A percentile compares a stretch with the other conserved stretches of the same genome.
Evolutionary conservation across 1,140 invertebrate species (phyloP).

Genomic region (Lepidurus packardi): DNA sequence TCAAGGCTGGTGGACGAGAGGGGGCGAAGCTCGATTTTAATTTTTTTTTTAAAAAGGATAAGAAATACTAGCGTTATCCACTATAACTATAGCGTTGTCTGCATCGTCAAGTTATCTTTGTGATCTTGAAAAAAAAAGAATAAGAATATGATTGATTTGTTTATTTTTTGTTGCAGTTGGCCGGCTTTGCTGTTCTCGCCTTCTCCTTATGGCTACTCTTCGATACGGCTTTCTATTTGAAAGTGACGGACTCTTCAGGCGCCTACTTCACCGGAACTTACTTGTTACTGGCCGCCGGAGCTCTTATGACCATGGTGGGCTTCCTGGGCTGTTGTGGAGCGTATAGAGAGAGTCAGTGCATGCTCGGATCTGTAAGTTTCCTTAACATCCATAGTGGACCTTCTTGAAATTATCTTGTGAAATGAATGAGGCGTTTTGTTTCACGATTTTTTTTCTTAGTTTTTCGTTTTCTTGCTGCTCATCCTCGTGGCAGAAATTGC

Average conservation of each 20-base stretch:
- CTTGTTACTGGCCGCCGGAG: conserved; percentile 69
- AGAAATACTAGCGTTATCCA: no score
- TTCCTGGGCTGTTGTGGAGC: conserved; percentile 89
- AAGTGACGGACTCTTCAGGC: conserved; percentile 59
- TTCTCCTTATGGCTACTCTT: conserved; percentile 66
- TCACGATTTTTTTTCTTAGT: conserved; percentile 48
- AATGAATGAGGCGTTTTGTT: background rate
- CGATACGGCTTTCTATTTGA: conserved; percentile 57
- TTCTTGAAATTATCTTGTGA: background rate
- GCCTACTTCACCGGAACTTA: conserved; percentile 66
- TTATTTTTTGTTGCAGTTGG: conserved; percentile 55
- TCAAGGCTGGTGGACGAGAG: background rate
- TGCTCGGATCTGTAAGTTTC: conserved; percentile 67
- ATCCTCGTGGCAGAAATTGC: conserved; percentile 71
- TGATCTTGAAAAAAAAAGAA: background rate
- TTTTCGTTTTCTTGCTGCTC: conserved; percentile 66
- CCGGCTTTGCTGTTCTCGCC: conserved; percentile 60
- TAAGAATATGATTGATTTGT: background rate
- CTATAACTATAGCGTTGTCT: no score
- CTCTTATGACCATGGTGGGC: conserved; percentile 73
- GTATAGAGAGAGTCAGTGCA: conserved; percentile 74
- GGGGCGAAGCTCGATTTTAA: background rate
- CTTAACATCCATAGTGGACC: conserved; percentile 2
- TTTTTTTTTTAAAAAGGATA: background rate
- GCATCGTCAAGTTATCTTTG: no score